Base-by-base conservation (phyloP, 2,113 vertebrate genomes). In the Gallinago jamesoni region DNA sequence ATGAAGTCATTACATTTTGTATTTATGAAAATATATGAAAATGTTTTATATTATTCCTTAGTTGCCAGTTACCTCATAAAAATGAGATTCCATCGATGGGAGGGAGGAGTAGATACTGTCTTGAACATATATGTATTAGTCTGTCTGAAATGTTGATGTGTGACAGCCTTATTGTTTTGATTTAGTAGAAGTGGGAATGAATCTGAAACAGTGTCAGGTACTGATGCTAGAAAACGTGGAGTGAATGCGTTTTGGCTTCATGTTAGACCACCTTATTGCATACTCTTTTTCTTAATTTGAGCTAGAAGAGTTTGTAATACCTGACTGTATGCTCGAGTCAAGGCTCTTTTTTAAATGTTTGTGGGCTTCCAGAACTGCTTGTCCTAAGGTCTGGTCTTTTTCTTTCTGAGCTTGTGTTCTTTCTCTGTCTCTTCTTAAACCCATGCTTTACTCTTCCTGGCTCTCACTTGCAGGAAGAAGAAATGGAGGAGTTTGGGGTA, bases 401-500 rank as follows among this genome's bases (percentile, higher is more conserved):
- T 98, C 98, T 98, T 98, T 98, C 99, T 99, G 98, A 99, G 99
- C 99, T 99, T 99, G 97, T 99, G 98, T 98, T 97, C 98, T 99
- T 97, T 98, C 98, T 99, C 98, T 98, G 96, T 98, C 98, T 98
- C 96, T 98, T 97, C 97, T 97, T 98, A 97, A 97, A 98, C 98
- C 98, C 98, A 96, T 97, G 98, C 99, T 98, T 99, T 98, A 98
- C 98, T 98, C 97, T 99, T 98, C 98, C 98, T 98, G 99, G 99
- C 98, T 98, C 98, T 98, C 95, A 98, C 98, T 99, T 99, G 96
- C 99, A 99, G 99, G 99, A 99, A 99, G 99, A 99, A 99, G 99
- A 99, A 99, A 88, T 99, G 99, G 99, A 99, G 99, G 97, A 99
- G 99, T 98, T 98, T 99, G 98, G 99, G 99, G 99, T 99, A 99